Conservation (phyloP, 2,888 invertebrate genomes). For the Kuschelorhynchus macadamiae region DNA sequence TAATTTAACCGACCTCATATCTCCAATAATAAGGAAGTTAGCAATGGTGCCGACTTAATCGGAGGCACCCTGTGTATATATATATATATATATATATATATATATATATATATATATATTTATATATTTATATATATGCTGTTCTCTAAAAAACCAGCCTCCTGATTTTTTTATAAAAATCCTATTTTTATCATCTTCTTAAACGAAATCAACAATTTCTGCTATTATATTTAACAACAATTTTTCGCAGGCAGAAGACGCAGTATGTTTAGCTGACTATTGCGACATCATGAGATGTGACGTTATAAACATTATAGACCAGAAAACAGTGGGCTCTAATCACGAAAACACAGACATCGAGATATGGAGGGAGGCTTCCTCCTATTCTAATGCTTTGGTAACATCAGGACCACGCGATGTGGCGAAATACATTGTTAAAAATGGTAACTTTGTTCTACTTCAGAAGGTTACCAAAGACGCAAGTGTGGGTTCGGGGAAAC, state of each 20-base stretch:
- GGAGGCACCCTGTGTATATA: no score
- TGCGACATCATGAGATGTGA: slow-evolving; percentile 97
- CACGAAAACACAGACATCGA: slow-evolving; percentile 84
- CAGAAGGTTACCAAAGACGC: slow-evolving; percentile 36
- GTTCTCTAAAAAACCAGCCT: no score
- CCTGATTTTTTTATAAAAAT: no score
- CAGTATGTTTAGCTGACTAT: slow-evolving; percentile 93
- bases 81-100: no score
- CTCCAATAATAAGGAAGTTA: no score
- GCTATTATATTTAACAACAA: no score
- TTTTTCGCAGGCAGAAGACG: slow-evolving; percentile 86
- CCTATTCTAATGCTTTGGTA: slow-evolving; percentile 76
- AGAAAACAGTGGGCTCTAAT: slow-evolving; percentile 76
- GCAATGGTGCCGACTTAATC: no score
- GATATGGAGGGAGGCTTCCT: slow-evolving; percentile 85
- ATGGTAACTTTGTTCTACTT: slow-evolving; percentile 58
- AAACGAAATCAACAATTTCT: no score
- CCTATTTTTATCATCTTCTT: no score
- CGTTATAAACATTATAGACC: slow-evolving; percentile 83
- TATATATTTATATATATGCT: no score
- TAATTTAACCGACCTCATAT: no score
- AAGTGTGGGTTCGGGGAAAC: slow-evolving; percentile 53
- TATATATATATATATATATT: no score
- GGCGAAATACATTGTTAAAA: slow-evolving; percentile 64
- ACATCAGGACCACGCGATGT: slow-evolving; percentile 66